Conservation (phyloP, 1,140 invertebrate species). For the Tribolium madens region DNA sequence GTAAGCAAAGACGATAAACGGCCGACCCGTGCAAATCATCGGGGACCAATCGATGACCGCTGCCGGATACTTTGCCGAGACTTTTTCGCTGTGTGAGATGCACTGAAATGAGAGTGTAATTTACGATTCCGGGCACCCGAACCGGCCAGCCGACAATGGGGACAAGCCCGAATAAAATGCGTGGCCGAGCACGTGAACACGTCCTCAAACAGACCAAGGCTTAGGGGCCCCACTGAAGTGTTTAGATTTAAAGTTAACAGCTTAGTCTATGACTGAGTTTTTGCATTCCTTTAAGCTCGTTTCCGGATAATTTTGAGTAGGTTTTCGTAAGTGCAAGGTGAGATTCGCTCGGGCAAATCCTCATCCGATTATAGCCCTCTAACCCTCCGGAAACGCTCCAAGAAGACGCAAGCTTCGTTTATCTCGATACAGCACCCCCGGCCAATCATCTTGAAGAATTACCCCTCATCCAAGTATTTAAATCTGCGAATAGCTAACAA, state of each 20-base stretch:
- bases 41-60: conserved; percentile 24
- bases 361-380: conserved; percentile 20
- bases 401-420: conserved; percentile 9
- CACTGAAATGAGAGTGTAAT: conserved; percentile 24
- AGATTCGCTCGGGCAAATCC: conserved; percentile 13
- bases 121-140: conserved; percentile 11
- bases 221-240: not conserved
- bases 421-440: conserved; percentile 15
- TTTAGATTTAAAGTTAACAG: no score
- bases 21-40: not conserved
- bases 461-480: not conserved
- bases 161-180: not conserved
- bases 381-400: not conserved
- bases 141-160: conserved; percentile 2
- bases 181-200: conserved; percentile 14
- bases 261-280: not conserved
- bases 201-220: not conserved
- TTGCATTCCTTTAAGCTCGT: not conserved
- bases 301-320: conserved; percentile 1
- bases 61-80: conserved; percentile 4
- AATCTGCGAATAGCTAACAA: not conserved
- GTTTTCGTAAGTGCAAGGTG: not conserved
- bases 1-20: conserved; percentile 32
- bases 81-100: conserved; percentile 10
- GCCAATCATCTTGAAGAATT: conserved; percentile 10